Percentiles rank a stretch among this genome's conserved stretches.
phyloP scores from a whole-genome alignment of 2,113 vertebrate species.

The Apus apus region DNA sequence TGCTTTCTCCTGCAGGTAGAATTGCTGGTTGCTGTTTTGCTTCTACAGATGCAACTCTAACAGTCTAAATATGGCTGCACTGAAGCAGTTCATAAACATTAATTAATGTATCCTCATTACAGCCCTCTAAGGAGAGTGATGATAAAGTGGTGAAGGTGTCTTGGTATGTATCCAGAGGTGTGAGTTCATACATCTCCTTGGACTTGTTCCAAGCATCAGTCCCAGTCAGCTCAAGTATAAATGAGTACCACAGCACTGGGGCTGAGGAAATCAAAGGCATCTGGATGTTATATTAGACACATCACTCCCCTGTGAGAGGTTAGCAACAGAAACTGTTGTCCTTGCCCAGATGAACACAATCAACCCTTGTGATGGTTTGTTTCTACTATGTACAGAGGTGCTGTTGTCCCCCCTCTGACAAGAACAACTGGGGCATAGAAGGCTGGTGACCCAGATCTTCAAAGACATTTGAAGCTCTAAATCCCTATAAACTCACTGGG shows the following conservation, averaged over 20 bases:
- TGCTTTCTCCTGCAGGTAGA: not conserved
- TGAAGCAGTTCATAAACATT: constrained; percentile 43
- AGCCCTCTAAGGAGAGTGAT: constrained; percentile 14
- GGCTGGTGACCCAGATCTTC: not conserved
- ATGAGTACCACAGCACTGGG: constrained; percentile 3
- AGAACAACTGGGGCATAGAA: not conserved
- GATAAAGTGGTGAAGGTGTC: constrained; percentile 9
- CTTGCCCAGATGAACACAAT: not conserved
- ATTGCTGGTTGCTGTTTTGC: not conserved
- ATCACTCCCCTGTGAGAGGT: constrained; percentile 6
- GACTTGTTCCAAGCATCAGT: not conserved
- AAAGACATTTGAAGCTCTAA: not conserved
- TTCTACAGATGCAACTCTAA: constrained; percentile 12
- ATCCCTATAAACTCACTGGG: not conserved
- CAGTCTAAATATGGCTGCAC: constrained; percentile 43
- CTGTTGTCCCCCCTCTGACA: not conserved
- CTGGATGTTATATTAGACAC: constrained; percentile 4
- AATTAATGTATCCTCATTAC: constrained; percentile 44
- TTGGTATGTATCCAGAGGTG: constrained; percentile 45
- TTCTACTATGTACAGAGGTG: not conserved
- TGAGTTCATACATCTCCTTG: constrained; percentile 33
- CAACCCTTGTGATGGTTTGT: not conserved
- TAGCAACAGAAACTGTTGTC: not conserved
- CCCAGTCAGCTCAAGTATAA: not conserved
- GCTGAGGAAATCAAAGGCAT: constrained; percentile 31